Evolutionary conservation across 1,140 invertebrate genomes (phyloP).

Genomic region (Atopsyche davidsoni): DNA sequence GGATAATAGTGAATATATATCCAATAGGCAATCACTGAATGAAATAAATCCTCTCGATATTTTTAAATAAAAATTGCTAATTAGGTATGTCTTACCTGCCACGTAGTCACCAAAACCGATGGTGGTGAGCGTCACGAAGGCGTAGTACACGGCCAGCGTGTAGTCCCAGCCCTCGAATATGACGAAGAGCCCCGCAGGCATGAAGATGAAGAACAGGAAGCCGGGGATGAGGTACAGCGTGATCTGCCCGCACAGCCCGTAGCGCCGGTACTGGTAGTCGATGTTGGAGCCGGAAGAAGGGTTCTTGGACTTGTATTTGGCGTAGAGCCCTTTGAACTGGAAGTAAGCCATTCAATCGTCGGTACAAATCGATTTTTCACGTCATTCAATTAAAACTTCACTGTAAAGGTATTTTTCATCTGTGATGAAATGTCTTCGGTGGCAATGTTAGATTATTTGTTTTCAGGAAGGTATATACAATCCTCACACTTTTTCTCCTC

Average conservation of each 20-base stretch:
- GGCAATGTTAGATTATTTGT: too few relatives aligned
- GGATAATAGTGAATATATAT: too few relatives aligned
- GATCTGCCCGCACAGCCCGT: constrained; percentile 69
- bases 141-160: constrained; percentile 84
- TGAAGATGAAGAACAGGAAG: constrained; percentile 82
- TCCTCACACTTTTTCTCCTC: too few relatives aligned
- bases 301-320: constrained; percentile 69
- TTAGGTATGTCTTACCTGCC: constrained; percentile 47
- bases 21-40: too few relatives aligned
- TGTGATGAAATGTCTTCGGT: too few relatives aligned
- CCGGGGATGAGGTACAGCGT: constrained; percentile 77
- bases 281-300: constrained; percentile 46
- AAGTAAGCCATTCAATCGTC: constrained; percentile 33
- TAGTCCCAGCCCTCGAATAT: constrained; percentile 86
- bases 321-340: constrained; percentile 65
- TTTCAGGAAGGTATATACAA: too few relatives aligned
- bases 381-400: too few relatives aligned
- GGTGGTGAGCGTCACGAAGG: constrained; percentile 87
- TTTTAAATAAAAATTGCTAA: background rate
- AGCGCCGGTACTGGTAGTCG: constrained; percentile 58
- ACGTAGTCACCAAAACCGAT: constrained; percentile 94
- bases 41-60: too few relatives aligned
- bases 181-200: constrained; percentile 85
- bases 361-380: too few relatives aligned
- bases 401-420: too few relatives aligned